These are phyloP conservation scores for Agraylea sexmaculata DNA, from an alignment of 1,140 invertebrate species.

Conservation along the genomic window DNA sequence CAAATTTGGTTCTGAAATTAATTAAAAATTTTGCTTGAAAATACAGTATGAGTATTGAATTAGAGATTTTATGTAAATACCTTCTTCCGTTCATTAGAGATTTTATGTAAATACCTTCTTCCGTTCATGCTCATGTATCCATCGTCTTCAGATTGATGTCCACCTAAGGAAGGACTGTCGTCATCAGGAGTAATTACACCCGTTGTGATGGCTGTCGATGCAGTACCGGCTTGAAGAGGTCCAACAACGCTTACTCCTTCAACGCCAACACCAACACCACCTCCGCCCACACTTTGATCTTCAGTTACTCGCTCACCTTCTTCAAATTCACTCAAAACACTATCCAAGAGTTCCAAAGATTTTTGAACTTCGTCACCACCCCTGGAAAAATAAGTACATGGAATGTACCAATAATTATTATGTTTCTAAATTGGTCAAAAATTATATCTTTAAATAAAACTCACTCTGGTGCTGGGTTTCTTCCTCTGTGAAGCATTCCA, in stretches of 20 bases:
- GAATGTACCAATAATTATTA: too few species aligned
- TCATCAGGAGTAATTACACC: conserved; percentile 45
- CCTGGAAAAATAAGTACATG: conserved; percentile 54
- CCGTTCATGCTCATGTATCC: conserved; percentile 84
- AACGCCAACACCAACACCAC: conserved; percentile 16
- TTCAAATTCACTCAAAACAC: conserved; percentile 79
- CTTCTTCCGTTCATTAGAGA: conserved; percentile 72
- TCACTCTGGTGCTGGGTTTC: conserved; percentile 42
- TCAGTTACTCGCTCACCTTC: conserved; percentile 42
- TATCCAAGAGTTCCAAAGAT: conserved; percentile 72
- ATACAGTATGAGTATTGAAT: too few species aligned
- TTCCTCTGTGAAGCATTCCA: conserved; percentile 42
- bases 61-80: too few species aligned
- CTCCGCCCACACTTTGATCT: conserved; percentile 30
- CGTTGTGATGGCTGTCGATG: conserved; percentile 35
- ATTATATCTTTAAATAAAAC: too few species aligned
- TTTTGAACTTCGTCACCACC: conserved; percentile 67
- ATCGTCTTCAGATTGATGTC: conserved; percentile 76
- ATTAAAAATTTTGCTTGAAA: too few species aligned
- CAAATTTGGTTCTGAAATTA: conserved; percentile 49
- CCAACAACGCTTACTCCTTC: conserved; percentile 22
- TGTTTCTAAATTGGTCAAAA: too few species aligned
- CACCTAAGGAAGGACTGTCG: conserved; percentile 60
- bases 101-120: too few species aligned
- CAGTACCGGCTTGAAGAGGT: conserved; percentile 24